Conservation (phyloP, 2,888 invertebrate genomes). For the Yponomeuta evonymella region DNA sequence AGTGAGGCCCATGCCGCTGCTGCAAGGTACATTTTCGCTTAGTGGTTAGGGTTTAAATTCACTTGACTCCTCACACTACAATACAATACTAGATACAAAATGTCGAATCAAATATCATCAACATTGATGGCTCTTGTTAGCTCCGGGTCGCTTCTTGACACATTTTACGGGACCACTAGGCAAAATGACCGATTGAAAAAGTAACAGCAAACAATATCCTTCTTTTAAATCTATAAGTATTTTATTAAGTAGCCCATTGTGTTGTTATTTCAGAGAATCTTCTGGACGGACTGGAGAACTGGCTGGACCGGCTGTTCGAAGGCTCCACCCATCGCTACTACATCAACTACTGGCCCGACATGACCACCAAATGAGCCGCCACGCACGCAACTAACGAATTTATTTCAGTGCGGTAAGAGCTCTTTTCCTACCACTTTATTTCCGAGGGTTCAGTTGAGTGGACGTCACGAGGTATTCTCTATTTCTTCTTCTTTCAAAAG, state of each 20-base stretch:
- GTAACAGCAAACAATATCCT: too few species aligned
- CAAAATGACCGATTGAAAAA: too few species aligned
- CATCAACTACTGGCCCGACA: conserved; percentile 99
- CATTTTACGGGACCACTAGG: too few species aligned
- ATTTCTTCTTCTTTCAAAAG: background rate
- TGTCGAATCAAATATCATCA: too few species aligned
- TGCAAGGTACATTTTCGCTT: background rate
- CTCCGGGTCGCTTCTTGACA: too few species aligned
- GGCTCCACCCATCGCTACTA: conserved; percentile 96
- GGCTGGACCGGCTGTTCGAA: conserved; percentile 97
- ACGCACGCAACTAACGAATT: background rate
- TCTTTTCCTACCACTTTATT: background rate
- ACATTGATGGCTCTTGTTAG: too few species aligned
- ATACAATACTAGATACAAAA: too few species aligned
- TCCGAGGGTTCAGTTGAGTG: background rate
- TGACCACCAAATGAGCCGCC: conserved; percentile 83
- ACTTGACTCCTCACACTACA: too few species aligned
- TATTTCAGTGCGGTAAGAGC: background rate
- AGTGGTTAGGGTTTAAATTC: background rate
- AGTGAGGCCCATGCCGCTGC: background rate
- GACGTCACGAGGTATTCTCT: background rate
- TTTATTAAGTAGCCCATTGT: too few species aligned
- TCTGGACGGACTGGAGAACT: conserved; percentile 94
- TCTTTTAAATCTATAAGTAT: too few species aligned
- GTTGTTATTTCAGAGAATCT: conserved; percentile 80